These are phyloP conservation scores for Dolichomitus sp. DNA, from an alignment of 2,888 invertebrate species.

Conservation along the genomic window DNA sequence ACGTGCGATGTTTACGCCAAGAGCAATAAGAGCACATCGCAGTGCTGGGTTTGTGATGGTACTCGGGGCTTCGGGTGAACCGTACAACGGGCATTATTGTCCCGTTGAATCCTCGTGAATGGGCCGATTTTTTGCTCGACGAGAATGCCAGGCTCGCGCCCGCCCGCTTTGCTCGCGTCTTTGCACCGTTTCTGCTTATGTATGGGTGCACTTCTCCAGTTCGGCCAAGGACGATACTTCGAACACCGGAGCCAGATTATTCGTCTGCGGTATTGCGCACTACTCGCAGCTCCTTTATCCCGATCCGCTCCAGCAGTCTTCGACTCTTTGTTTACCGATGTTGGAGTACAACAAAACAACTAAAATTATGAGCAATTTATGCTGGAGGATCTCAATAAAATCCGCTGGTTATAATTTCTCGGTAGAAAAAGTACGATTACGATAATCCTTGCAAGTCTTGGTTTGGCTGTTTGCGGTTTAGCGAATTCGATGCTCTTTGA, in stretches of 20 bases:
- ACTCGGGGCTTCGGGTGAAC: slow-evolving; percentile 30
- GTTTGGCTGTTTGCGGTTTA: slow-evolving; percentile 7
- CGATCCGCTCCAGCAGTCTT: slow-evolving; percentile 39
- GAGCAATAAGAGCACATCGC: slow-evolving; percentile 43
- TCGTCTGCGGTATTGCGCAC: slow-evolving; percentile 23
- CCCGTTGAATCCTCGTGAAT: slow-evolving; percentile 61
- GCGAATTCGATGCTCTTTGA: slow-evolving; percentile 17
- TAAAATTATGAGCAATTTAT: slow-evolving; percentile 24
- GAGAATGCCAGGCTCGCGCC: slow-evolving; percentile 39
- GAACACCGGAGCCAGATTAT: slow-evolving; percentile 25
- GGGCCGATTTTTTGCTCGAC: slow-evolving; percentile 47
- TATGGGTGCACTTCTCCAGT: slow-evolving; percentile 30
- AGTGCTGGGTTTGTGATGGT: not conserved
- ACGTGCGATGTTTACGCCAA: slow-evolving; percentile 46
- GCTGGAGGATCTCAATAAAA: slow-evolving; percentile 5
- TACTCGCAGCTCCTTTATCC: not conserved
- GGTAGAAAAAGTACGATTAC: slow-evolving; percentile 17
- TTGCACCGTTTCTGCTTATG: slow-evolving; percentile 41
- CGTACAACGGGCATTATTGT: slow-evolving; percentile 63
- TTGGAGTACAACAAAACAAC: not conserved
- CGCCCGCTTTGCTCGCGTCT: slow-evolving; percentile 29
- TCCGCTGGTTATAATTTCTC: not conserved
- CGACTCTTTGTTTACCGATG: slow-evolving; percentile 33
- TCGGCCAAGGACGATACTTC: slow-evolving; percentile 41
- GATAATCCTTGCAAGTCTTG: not conserved